Percentiles rank a stretch among this genome's conserved stretches.
Evolutionary conservation across 2,888 invertebrate genomes (phyloP).

Genomic region (Apodemia zela): DNA sequence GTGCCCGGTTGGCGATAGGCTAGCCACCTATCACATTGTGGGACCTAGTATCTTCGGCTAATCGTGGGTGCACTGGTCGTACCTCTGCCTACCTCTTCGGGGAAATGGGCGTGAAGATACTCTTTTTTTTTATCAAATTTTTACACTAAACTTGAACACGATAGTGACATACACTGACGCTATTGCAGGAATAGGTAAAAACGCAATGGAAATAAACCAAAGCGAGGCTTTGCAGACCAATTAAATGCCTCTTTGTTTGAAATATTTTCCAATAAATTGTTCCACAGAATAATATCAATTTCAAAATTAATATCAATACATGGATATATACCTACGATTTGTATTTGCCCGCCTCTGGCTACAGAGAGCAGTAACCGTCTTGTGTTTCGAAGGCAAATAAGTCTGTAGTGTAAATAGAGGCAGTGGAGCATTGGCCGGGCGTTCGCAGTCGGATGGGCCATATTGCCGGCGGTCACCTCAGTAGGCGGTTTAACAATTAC

Average conservation of each 20-base stretch:
- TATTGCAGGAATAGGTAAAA: too few species aligned
- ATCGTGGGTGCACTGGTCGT: too few species aligned
- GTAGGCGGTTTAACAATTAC: constrained; percentile 11
- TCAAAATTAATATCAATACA: constrained; percentile 4
- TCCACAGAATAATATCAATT: not conserved
- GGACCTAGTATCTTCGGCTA: too few species aligned
- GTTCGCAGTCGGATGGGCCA: constrained; percentile 14
- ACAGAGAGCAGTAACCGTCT: not conserved
- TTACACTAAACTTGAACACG: too few species aligned
- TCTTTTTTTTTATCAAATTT: too few species aligned
- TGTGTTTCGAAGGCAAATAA: constrained; percentile 18
- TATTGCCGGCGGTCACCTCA: constrained; percentile 14
- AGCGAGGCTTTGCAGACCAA: too few species aligned
- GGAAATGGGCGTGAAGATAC: too few species aligned
- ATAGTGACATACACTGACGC: too few species aligned
- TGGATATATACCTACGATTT: not conserved
- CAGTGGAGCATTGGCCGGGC: constrained; percentile 9
- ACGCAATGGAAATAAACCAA: too few species aligned
- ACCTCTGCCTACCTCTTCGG: too few species aligned
- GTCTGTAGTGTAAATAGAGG: constrained; percentile 18
- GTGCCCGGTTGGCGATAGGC: too few species aligned
- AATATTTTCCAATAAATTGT: constrained; percentile 1
- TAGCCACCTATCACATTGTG: too few species aligned
- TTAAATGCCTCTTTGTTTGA: not conserved
- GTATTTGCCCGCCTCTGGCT: constrained; percentile 3